Base-by-base conservation (phyloP, 1,140 invertebrate genomes). In the Pinna nobilis region DNA sequence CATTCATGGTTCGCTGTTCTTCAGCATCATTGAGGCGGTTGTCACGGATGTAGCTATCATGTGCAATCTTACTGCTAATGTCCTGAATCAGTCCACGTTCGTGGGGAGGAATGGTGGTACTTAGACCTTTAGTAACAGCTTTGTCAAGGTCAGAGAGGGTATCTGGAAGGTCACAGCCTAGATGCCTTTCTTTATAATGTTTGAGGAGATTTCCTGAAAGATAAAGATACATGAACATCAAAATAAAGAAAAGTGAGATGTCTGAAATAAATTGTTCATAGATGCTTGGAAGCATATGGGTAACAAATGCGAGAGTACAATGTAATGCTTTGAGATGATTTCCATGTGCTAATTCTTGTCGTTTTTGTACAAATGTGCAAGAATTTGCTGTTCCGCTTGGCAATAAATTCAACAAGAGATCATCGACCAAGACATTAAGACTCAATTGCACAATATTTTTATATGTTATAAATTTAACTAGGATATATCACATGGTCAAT, bases 101-200 rank as follows among this genome's bases (percentile, higher is more conserved):
- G 11, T 68, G 41, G 25, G 65, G 69, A 28, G 69, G 69, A 20
- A 71, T 71, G 23, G 63, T 65, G 15, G 41, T 69, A 37, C 61
- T 64, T 66, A 81, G 68, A 41, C 77, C 74, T 11, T 70, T 49
- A 9, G 79, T 78, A 0, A 80, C 77, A 44, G 76, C 77, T 39
- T 65, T 69, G 37, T 83, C 82, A 15, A 83, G 65, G 61, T 81
- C 82, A 51, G 78, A 70, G 41, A 83, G 55, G 32, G 64, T 74
- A 7, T 84, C 81, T 1, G 84, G 83, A 9, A 82, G 68, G 15
- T 73, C 70, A 28, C 67, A 51, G 7, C 79, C 81, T 33, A 69
- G 72, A 59, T 87, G 86, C 25, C 83, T 66, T 25, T 87, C 84
- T n/a, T 80, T 79, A 60, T 86, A 87, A 68, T 87, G 86, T 69